Evolutionary conservation across 2,888 invertebrate genomes (phyloP).

Genomic region (Cyclophora punctaria): DNA sequence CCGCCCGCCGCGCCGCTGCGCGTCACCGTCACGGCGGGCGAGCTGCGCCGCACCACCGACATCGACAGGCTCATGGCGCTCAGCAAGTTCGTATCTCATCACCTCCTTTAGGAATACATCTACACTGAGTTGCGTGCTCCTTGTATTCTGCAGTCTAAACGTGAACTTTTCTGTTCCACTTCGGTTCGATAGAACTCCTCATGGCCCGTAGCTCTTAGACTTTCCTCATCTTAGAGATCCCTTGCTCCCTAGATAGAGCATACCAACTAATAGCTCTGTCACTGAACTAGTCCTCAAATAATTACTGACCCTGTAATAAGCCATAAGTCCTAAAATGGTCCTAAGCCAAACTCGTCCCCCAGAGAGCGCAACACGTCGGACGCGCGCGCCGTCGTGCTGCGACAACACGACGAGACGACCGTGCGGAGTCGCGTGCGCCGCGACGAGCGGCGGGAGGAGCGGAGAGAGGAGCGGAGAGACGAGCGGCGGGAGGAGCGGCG

Average conservation of each 20-base stretch:
- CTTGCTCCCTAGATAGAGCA: no score
- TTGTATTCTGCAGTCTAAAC: no score
- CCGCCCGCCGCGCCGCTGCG: conserved; percentile 35
- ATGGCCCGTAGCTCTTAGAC: no score
- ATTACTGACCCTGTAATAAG: no score
- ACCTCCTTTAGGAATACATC: no score
- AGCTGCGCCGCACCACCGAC: conserved; percentile 63
- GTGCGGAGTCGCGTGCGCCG: conserved; percentile 63
- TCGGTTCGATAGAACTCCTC: no score
- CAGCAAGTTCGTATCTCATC: conserved; percentile 33
- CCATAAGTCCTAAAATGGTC: no score
- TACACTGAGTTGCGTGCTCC: no score
- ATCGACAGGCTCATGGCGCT: conserved; percentile 52
- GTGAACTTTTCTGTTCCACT: no score
- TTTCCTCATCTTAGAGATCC: no score
- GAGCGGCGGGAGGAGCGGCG: conserved; percentile 40
- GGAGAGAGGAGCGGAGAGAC: conserved; percentile 44
- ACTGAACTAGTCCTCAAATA: neutral
- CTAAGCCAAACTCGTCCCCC: conserved; percentile 18
- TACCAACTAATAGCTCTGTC: no score
- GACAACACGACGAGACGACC: conserved; percentile 67
- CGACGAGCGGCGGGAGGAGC: conserved; percentile 29
- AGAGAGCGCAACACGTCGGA: conserved; percentile 71
- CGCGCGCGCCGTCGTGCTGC: conserved; percentile 53
- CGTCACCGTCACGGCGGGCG: conserved; percentile 78